phyloP scores from a whole-genome alignment of 2,113 vertebrate species.

The Panurus biarmicus region DNA sequence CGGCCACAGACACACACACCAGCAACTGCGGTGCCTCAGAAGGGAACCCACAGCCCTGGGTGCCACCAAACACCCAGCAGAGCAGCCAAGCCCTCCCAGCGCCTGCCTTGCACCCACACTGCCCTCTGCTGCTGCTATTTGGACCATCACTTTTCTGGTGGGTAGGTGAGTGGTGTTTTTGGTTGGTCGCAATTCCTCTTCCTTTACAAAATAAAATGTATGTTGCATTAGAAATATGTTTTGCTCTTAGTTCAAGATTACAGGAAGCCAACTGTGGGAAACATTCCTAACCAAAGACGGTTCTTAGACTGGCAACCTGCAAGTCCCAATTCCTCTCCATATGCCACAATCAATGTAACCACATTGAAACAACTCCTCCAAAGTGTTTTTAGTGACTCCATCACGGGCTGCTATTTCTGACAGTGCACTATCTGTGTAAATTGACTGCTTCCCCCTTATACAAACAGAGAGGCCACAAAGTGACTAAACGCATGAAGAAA shows the following conservation, averaged over 20 bases:
- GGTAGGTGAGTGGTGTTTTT: no score
- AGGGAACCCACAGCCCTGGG: accelerated
- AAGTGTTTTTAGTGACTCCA: not conserved
- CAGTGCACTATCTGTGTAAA: not conserved
- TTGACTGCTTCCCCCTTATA: not conserved
- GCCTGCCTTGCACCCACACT: accelerated
- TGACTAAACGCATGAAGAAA: not conserved
- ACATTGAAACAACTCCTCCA: not conserved
- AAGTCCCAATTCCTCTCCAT: not conserved
- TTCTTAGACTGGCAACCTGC: not conserved
- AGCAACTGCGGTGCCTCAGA: not conserved
- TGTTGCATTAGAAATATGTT: not conserved
- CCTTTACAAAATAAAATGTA: not conserved
- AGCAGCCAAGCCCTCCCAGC: accelerated
- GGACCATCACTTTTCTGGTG: not conserved
- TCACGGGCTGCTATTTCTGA: not conserved
- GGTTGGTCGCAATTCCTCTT: not conserved
- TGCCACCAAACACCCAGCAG: not conserved
- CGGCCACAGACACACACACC: accelerated
- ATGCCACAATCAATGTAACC: not conserved
- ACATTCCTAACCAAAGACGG: not conserved
- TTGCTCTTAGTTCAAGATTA: not conserved
- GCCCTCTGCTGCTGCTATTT: accelerated
- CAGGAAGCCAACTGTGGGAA: not conserved
- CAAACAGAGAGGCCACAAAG: not conserved